phyloP scores from a whole-genome alignment of 2,113 vertebrate genomes.

The Carlito syrichta region DNA sequence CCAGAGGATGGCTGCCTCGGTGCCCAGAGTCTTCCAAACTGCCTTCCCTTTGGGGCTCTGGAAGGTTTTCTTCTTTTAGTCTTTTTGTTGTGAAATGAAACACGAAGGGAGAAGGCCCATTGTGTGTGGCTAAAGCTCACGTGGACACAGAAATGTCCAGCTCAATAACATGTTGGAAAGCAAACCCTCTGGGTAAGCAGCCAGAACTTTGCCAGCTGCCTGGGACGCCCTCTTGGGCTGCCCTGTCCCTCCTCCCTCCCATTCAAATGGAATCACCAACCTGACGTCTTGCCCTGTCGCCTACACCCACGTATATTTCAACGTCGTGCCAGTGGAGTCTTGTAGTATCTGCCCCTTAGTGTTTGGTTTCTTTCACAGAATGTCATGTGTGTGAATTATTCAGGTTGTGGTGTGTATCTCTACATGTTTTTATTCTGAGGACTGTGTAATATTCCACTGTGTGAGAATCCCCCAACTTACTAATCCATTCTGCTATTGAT shows the following conservation, averaged over 20 bases:
- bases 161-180: not conserved
- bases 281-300: not conserved
- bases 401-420: too few species aligned
- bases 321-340: fast-evolving
- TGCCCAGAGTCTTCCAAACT: not conserved
- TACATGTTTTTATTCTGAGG: not conserved
- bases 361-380: not conserved
- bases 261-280: not conserved
- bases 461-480: not conserved
- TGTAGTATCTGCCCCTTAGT: fast-evolving
- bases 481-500: not conserved
- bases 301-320: not conserved
- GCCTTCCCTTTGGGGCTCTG: not conserved
- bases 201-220: not conserved
- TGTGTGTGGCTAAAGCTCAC: not conserved
- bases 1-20: fast-evolving
- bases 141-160: not conserved
- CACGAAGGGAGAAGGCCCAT: not conserved
- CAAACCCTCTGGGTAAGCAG: not conserved
- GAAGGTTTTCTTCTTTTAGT: not conserved
- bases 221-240: not conserved
- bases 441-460: too few species aligned
- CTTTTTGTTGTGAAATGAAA: not conserved
- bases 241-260: not conserved
- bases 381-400: not conserved